Percentiles rank a stretch among this genome's conserved stretches.
Conservation (phyloP, 2,113 vertebrate species). For the Alethe diademata region DNA sequence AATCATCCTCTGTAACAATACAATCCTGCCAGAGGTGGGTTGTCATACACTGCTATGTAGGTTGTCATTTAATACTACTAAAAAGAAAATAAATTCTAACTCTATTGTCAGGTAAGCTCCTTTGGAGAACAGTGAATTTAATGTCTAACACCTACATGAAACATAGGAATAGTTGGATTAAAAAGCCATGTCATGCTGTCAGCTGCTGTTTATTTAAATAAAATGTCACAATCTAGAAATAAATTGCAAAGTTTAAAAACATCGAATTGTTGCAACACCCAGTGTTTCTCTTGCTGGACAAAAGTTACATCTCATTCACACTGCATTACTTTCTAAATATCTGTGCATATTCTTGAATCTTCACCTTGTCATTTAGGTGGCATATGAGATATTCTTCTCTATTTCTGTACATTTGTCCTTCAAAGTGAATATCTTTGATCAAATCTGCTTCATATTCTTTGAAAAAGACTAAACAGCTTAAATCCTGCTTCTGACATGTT, state of each 20-base stretch:
- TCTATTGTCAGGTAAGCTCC: slow-evolving; percentile 71
- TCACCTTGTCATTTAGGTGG: neutral
- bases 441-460: neutral
- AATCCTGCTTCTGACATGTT: neutral
- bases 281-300: slow-evolving; percentile 63
- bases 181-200: slow-evolving; percentile 76
- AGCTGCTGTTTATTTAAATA: slow-evolving; percentile 81
- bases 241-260: slow-evolving; percentile 76
- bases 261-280: slow-evolving; percentile 59
- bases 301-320: slow-evolving; percentile 60
- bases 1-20: slow-evolving; percentile 11
- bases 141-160: slow-evolving; percentile 75
- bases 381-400: neutral
- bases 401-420: neutral
- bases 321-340: neutral
- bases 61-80: slow-evolving; percentile 4
- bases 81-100: slow-evolving; percentile 36
- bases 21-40: neutral
- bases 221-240: slow-evolving; percentile 81
- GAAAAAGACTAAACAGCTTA: neutral
- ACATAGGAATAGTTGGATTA: slow-evolving; percentile 75
- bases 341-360: neutral
- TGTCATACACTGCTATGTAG: neutral
- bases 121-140: slow-evolving; percentile 69
- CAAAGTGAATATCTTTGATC: neutral